These are phyloP conservation scores for Masnerella sp. DNA, from an alignment of 2,888 invertebrate species.

Conservation along the genomic window DNA sequence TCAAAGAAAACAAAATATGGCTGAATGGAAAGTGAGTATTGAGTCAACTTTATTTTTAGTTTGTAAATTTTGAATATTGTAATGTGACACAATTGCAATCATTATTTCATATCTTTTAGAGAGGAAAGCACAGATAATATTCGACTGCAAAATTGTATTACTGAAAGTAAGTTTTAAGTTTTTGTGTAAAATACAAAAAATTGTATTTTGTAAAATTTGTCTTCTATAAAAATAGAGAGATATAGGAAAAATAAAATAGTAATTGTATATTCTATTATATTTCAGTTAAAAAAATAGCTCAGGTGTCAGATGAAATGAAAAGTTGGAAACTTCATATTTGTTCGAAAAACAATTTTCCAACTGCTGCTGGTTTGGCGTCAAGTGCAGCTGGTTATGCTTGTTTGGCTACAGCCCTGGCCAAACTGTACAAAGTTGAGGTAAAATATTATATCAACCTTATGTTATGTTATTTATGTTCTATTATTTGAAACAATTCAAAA, in stretches of 20 bases:
- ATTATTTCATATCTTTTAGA: slow-evolving; percentile 73
- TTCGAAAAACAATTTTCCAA: slow-evolving; percentile 98
- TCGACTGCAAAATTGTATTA: slow-evolving; percentile 87
- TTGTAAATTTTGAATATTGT: slow-evolving; percentile 8
- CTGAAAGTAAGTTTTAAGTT: slow-evolving; percentile 80
- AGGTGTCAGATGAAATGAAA: slow-evolving; percentile 72
- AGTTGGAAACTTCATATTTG: slow-evolving; percentile 89
- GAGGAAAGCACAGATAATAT: slow-evolving; percentile 86
- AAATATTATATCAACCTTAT: no score
- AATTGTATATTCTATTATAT: slow-evolving; percentile 54
- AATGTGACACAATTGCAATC: slow-evolving; percentile 9
- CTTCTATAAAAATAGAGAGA: no score
- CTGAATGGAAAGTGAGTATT: slow-evolving; percentile 85
- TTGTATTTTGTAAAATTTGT: no score
- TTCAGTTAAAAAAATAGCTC: slow-evolving; percentile 79
- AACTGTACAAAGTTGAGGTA: slow-evolving; percentile 85
- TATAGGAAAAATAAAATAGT: not conserved
- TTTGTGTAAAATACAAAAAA: not conserved
- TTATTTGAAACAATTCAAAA: no score
- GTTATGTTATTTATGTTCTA: no score
- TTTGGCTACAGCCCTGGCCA: slow-evolving; percentile 84
- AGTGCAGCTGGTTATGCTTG: slow-evolving; percentile 99
- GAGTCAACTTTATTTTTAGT: not conserved
- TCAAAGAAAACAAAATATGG: slow-evolving; percentile 90
- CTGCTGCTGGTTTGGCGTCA: slow-evolving; percentile 98